A percentile compares a stretch with the other conserved stretches of the same genome.
Conservation (phyloP, 2,797 vertebrate species). For the Chaetodon trifasciatus region DNA sequence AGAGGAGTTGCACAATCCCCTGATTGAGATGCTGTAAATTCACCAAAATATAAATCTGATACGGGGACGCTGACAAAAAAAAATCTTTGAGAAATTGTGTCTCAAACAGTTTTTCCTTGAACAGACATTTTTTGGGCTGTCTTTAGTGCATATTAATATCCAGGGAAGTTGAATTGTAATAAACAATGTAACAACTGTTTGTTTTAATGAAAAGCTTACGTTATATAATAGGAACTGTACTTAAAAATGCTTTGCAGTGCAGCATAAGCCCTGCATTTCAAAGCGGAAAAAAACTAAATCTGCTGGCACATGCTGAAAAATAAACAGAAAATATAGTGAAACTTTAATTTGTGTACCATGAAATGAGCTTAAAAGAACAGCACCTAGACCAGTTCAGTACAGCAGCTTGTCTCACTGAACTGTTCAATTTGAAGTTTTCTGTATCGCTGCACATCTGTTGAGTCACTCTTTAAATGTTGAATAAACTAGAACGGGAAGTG, state of each 20-base stretch:
- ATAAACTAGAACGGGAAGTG: slow-evolving; percentile 56
- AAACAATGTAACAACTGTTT: slow-evolving; percentile 13
- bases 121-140: neutral
- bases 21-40: slow-evolving; percentile 29
- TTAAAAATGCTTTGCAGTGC: neutral
- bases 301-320: neutral
- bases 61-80: neutral
- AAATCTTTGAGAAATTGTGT: slow-evolving; percentile 17
- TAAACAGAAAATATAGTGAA: neutral
- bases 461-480: slow-evolving; percentile 66
- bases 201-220: slow-evolving; percentile 1
- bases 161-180: slow-evolving; percentile 5
- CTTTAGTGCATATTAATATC: slow-evolving; percentile 5
- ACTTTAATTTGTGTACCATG: neutral
- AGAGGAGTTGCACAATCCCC: neutral
- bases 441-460: slow-evolving; percentile 59
- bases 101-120: slow-evolving; percentile 4
- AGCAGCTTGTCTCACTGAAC: slow-evolving; percentile 15
- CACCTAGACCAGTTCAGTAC: neutral
- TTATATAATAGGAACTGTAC: neutral
- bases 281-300: neutral
- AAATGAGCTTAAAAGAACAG: neutral
- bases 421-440: slow-evolving; percentile 34
- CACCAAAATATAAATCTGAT: slow-evolving; percentile 28
- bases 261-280: neutral